Evolutionary conservation across 2,113 vertebrate genomes (phyloP).

Genomic region (Myotis brandtii): DNA sequence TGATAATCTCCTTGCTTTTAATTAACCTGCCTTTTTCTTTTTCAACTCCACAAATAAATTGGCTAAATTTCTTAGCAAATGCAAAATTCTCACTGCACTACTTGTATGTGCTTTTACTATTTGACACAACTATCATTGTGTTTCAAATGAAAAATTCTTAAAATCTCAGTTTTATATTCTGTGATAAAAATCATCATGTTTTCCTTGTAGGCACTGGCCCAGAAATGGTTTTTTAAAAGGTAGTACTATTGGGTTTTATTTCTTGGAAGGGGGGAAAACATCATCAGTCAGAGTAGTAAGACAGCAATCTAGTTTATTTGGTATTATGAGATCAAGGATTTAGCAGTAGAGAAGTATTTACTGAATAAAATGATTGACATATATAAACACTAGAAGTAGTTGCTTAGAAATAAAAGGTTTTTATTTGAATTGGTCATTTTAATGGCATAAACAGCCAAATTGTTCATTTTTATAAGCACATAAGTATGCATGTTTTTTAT

Average conservation of each 20-base stretch:
- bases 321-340: constrained; percentile 63
- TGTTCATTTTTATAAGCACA: constrained; percentile 49
- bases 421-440: constrained; percentile 39
- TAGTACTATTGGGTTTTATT: constrained; percentile 58
- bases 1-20: constrained; percentile 59
- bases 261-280: constrained; percentile 44
- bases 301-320: constrained; percentile 44
- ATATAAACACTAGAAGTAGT: constrained; percentile 57
- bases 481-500: background rate
- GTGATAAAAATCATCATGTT: constrained; percentile 24
- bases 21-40: constrained; percentile 62
- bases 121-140: constrained; percentile 27
- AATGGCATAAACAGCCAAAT: constrained; percentile 54
- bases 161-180: constrained; percentile 51
- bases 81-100: constrained; percentile 33
- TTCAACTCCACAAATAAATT: constrained; percentile 46
- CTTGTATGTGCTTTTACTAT: background rate
- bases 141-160: constrained; percentile 49
- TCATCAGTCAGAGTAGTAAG: constrained; percentile 43
- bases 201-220: background rate
- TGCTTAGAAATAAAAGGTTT: constrained; percentile 66
- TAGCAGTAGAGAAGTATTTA: constrained; percentile 60
- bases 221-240: constrained; percentile 34
- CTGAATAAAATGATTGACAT: constrained; percentile 52
- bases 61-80: constrained; percentile 64